These are phyloP conservation scores for Orthochromis malagaraziensis DNA, from an alignment of 2,113 vertebrate species.

Conservation along the genomic window DNA sequence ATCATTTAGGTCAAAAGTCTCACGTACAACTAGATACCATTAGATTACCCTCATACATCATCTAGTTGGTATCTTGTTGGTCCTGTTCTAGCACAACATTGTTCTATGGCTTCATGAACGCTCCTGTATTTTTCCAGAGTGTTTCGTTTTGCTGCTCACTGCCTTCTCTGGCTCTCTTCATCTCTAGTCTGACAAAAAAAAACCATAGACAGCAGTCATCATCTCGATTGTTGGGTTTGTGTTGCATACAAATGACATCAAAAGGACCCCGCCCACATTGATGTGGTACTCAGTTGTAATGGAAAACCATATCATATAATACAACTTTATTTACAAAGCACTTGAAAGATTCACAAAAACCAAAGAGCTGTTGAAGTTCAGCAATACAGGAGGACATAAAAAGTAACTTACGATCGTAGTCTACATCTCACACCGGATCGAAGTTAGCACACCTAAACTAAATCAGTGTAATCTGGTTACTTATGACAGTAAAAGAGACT, in stretches of 20 bases:
- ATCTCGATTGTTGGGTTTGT: background rate
- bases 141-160: background rate
- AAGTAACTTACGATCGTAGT: accelerated
- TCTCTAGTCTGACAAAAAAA: background rate
- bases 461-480: background rate
- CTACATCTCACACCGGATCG: accelerated
- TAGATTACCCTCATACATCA: background rate
- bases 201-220: background rate
- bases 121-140: background rate
- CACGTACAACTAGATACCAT: background rate
- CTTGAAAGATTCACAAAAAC: background rate
- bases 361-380: background rate
- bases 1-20: background rate
- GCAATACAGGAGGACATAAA: background rate
- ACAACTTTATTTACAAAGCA: background rate
- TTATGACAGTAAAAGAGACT: background rate
- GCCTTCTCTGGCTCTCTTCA: background rate
- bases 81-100: background rate
- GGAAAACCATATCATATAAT: background rate
- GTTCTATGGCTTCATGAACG: background rate
- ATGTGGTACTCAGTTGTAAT: background rate
- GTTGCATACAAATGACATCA: background rate
- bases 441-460: background rate
- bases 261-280: background rate
- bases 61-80: background rate